Evolutionary conservation across 2,797 vertebrate species (phyloP), one percentile per base, ranked within the genome.

Genomic region (Florisuga fusca): DNA sequence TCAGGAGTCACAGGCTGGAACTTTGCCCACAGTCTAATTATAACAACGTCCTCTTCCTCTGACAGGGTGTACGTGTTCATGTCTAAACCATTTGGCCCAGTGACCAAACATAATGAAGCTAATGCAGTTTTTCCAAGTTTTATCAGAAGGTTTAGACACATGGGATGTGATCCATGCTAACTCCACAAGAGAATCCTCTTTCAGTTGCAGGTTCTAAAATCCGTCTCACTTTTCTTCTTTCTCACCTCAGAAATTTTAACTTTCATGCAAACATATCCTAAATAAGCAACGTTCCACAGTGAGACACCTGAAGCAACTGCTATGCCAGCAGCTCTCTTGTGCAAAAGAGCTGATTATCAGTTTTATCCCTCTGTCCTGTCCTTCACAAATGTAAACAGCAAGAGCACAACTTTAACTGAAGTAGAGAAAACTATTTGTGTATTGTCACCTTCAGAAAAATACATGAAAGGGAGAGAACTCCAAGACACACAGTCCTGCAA

Each of bases 21-120:
- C 81, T 82, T 38, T 89, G 95, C 94, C 95, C 46, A 41, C 62
- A 31, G 50, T 82, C 93, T 97, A 97, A 94, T 96, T 96, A 97
- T 96, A 97, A 84, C 93, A 82, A 95, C 0, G 61, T 95, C 87
- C 78, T 93, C 81, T 93, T 96, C 89, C 87, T 96, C 89, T 94
- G 81, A 87, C 87, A 95, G 92, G 45, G 81, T 0, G 36, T 93
- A 95, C 89, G 31, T 96, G 93, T 95, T 96, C 80, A 64, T 96
- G 94, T 84, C 81, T 93, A 95, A 97, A 84, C 53, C 73, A 55
- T 73, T 96, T 95, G 97, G 94, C 94, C 76, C 94, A 83, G 74
- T 84, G 77, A 93, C 81, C 90, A 96, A 95, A 91, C 20, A 62
- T 86, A 96, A 96, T 94, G 94, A 82, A 87, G 64, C 61, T 94